Base-by-base conservation (phyloP, 2,113 vertebrate species). In the Hippocampus guttulatus region DNA sequence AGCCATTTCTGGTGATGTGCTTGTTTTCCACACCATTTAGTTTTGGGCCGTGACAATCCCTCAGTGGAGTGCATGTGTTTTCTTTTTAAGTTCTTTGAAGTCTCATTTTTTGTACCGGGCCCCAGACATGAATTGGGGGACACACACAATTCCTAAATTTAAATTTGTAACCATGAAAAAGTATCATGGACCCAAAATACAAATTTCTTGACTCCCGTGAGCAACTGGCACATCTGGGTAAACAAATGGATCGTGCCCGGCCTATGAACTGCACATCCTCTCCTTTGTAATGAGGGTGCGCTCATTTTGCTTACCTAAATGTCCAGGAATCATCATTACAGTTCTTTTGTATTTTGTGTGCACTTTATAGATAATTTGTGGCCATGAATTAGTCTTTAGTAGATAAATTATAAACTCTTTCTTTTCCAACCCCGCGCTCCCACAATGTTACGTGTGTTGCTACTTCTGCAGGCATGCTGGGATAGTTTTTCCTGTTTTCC, bases 91-190 rank as follows among this genome's bases (percentile, higher is more conserved):
- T 27, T 27, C 3, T 10, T 23, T 57, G 21, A 23, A 11, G 52
- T 64, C 63, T 73, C 1, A 65, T 77, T 66, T 23, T 65, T 77
- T 27, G 21, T 54, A 80, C 68, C 69, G 30, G 70, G 65, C 54
- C 63, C 27, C 27, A 18, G 15, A 30, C 55, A 30, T 30, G 27
- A 61, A 33, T 1, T 23, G 21, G 21, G 15, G 58, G 25, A 3
- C n/a, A 30, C 15, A n/a, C 8, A 3, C n/a, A 23, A 23, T 23
- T 23, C 21, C 52, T 55, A n/a, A 12, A 23, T 55, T 11, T 9
- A 10, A n/a, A 55, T 55, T n/a, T 51, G 49, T 58, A 25, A 1
- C 6, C 10, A 27, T 12, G 2, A 58, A 55, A 10, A 5, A 12
- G n/a, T 23, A 55, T 14, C 10, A 12, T 58, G 55, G 23, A 27